Evolutionary conservation across 35 echinoderm and acorn worm genomes (phyloP), one percentile per base, ranked within the genome.

Genomic region (Diadema setosum): DNA sequence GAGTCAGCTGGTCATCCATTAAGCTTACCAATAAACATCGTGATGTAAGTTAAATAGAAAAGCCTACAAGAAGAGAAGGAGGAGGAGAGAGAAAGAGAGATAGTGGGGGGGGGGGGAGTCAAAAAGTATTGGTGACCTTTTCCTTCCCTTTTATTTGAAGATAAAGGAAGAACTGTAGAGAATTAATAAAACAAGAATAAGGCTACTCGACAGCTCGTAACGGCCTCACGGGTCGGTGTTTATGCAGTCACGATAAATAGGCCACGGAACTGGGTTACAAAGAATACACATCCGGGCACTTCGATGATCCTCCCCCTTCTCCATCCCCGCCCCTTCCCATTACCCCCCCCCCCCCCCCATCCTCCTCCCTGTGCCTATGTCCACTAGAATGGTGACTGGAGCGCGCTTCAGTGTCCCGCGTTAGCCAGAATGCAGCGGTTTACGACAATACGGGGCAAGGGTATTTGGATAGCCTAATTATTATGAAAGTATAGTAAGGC

Each of bases 391-490:
- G n/a, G n/a, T n/a, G n/a, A n/a, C n/a, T n/a, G n/a, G n/a, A n/a
- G n/a, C n/a, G n/a, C n/a, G n/a, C n/a, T n/a, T n/a, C n/a, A n/a
- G n/a, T n/a, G n/a, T n/a, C n/a, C n/a, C n/a, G n/a, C n/a, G n/a
- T n/a, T n/a, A n/a, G n/a, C n/a, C n/a, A n/a, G n/a, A n/a, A n/a
- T n/a, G n/a, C n/a, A n/a, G n/a, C n/a, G n/a, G n/a, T n/a, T n/a
- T n/a, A n/a, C n/a, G n/a, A n/a, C n/a, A n/a, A n/a, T n/a, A 67
- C 63, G 37, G 63, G 63, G 8, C 63, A 67, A 26, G 63, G 30
- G 30, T 67, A 67, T 67, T 67, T 67, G 63, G 23, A 67, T 67
- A 67, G 63, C 63, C 63, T 67, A 67, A 67, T 67, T 67, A 67
- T n/a, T n/a, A n/a, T n/a, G n/a, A n/a, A n/a, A n/a, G n/a, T n/a